Evolutionary conservation across 2,888 invertebrate genomes (phyloP).

Genomic region (Pristionchus maxplancki): DNA sequence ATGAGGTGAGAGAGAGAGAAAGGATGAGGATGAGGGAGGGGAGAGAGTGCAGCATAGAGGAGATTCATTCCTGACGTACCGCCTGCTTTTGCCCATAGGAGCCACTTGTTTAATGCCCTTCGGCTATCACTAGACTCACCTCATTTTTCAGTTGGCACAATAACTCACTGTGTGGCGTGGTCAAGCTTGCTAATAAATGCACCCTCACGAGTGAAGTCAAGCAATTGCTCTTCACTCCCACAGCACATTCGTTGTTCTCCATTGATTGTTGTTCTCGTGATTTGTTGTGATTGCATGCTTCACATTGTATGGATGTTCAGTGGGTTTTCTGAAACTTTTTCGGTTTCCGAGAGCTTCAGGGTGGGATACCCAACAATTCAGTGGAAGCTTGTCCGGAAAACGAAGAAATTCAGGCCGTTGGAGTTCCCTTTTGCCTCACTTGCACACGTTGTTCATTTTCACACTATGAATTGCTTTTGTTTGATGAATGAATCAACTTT

Average conservation of each 20-base stretch:
- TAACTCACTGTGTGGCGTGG: neutral
- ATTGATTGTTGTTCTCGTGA: neutral
- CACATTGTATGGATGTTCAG: neutral
- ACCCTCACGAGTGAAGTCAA: neutral
- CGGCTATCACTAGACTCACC: too few relatives aligned
- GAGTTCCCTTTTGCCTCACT: neutral
- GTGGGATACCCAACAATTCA: too few relatives aligned
- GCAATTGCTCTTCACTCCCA: too few relatives aligned
- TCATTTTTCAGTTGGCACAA: neutral
- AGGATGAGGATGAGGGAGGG: too few relatives aligned
- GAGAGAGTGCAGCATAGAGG: neutral
- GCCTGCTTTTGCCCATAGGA: neutral
- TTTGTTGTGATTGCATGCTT: neutral
- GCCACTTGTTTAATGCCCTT: too few relatives aligned
- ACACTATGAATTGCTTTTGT: neutral
- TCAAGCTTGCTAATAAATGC: neutral
- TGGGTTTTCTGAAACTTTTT: neutral
- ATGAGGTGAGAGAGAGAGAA: slow-evolving; percentile 80
- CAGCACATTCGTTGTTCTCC: neutral
- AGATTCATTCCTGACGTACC: neutral
- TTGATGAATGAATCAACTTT: slow-evolving; percentile 4
- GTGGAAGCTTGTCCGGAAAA: neutral
- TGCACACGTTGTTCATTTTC: neutral
- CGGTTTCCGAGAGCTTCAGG: too few relatives aligned
- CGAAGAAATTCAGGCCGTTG: too few relatives aligned